Base-by-base conservation (phyloP, 2,797 vertebrate species). In the Phylloscopus collybita region DNA sequence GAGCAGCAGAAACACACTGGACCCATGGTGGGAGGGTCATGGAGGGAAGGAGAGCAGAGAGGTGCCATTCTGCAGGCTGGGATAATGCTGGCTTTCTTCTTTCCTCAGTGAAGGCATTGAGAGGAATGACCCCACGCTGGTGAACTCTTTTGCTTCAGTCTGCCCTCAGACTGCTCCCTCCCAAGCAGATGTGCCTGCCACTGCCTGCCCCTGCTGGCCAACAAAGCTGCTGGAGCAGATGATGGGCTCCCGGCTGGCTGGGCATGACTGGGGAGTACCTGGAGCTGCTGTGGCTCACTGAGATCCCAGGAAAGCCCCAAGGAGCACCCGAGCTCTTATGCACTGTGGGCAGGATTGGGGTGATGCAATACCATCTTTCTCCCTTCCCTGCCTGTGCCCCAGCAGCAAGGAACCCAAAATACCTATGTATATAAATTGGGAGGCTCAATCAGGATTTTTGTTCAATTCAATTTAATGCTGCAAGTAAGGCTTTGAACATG, bases 11-110 rank as follows among this genome's bases (percentile, higher is more conserved):
- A 94, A 29, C 13, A 47, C 7, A 3, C 38, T 9, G 65, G 72
- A 26, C 79, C 22, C 17, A 0, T 2, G 10, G 62, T 1, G 0
- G 79, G 53, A 74, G 71, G 64, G 4, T 23, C 70, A 32, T 4
- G 16, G 49, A 88, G 38, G 26, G 32, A 38, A 74, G 34, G 14
- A 69, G 42, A 60, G 54, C 50, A 54, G 61, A 69, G 50, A 34
- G 42, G 32, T 1, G 0, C 13, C 51, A 64, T 80, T 66, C 71
- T 5, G 26, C 54, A 32, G 62, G 57, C 54, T 0, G 0, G 53
- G 29, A 95, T 64, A 95, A 94, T 32, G 86, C 56, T 49, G 54
- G 19, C 86, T 95, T 97, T 95, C 70, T 95, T 60, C 44, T 74
- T 15, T 27, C n/a, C 45, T 86, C 87, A 86, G 15, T n/a, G 40